Conservation (phyloP, 37 sponge, comb jelly and placozoan species). For the Spongilla lacustris region DNA sequence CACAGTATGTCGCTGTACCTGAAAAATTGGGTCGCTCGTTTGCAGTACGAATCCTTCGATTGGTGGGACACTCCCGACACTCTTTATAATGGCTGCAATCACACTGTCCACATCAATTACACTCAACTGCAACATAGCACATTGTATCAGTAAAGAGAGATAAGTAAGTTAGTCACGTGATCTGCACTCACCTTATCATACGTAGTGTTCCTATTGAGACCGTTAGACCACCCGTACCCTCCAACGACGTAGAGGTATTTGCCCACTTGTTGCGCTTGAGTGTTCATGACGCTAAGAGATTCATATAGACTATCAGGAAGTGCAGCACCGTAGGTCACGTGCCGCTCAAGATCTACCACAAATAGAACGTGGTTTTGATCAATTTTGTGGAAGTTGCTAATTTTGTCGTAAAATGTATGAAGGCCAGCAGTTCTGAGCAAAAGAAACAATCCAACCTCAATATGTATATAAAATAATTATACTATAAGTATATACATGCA, state of each 20-base stretch:
- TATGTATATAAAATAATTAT: no score
- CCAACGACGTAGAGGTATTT: conserved; percentile 22
- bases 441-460: neutral
- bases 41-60: neutral
- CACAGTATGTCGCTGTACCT: no score
- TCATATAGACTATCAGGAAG: neutral
- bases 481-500: no score
- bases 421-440: conserved; percentile 13
- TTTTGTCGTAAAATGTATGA: neutral
- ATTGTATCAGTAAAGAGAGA: neutral
- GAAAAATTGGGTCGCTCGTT: no score
- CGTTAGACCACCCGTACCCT: neutral
- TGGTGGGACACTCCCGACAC: neutral
- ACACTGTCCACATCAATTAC: conserved; percentile 6
- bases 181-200: no score
- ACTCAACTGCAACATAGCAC: neutral
- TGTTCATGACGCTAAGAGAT: neutral
- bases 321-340: neutral
- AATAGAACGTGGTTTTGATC: neutral
- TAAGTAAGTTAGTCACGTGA: no score
- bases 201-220: no score
- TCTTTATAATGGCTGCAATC: neutral
- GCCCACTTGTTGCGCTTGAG: neutral
- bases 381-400: neutral
- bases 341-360: neutral